phyloP scores from a whole-genome alignment of 2,888 invertebrate genomes.

The Cataglyphis cursor region DNA sequence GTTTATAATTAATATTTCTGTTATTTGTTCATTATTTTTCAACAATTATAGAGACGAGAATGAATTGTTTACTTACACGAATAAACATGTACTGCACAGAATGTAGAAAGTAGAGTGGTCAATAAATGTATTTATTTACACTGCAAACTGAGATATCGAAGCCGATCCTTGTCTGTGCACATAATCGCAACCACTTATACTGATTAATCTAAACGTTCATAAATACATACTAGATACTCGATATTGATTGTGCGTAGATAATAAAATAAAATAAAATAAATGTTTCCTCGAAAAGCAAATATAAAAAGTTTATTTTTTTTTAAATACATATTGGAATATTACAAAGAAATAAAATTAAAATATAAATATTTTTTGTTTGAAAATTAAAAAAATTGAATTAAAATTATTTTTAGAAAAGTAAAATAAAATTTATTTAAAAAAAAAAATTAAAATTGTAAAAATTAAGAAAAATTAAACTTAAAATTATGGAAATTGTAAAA shows the following conservation, averaged over 20 bases:
- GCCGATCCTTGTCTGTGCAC: neutral
- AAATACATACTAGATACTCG: conserved; percentile 18
- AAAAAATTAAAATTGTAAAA: too few species aligned
- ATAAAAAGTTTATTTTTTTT: too few species aligned
- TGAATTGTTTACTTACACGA: conserved; percentile 40
- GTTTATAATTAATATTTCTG: conserved; percentile 24
- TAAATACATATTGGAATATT: too few species aligned
- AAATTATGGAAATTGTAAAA: too few species aligned
- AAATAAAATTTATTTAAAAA: too few species aligned
- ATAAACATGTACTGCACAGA: conserved; percentile 5
- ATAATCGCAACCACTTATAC: conserved; percentile 20
- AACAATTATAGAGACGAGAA: neutral
- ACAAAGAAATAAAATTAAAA: too few species aligned
- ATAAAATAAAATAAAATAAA: conserved; percentile 25
- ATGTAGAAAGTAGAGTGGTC: conserved; percentile 39
- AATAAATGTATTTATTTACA: conserved; percentile 51
- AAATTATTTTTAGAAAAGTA: too few species aligned
- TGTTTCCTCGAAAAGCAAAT: too few species aligned
- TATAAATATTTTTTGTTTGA: too few species aligned
- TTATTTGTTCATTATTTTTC: conserved; percentile 33
- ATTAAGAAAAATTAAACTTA: too few species aligned
- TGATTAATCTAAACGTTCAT: conserved; percentile 50
- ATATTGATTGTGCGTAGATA: neutral
- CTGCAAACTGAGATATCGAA: conserved; percentile 35
- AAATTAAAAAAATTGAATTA: too few species aligned